phyloP scores from a whole-genome alignment of 2,113 vertebrate genomes.

The Oncorhynchus tshawytscha region DNA sequence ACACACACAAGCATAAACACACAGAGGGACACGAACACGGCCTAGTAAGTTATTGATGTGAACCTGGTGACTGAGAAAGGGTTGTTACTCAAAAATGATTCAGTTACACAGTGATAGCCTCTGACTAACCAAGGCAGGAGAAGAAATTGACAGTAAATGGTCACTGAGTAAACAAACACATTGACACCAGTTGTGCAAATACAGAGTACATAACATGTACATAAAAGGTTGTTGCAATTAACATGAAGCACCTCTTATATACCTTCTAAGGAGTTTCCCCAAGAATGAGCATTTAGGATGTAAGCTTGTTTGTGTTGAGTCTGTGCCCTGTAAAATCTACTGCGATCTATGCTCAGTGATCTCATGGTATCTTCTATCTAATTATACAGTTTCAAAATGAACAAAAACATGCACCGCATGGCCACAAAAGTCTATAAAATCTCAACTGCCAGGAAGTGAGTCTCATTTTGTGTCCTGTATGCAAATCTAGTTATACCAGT shows the following conservation, averaged over 20 bases:
- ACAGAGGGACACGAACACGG: not conserved
- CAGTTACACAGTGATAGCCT: not conserved
- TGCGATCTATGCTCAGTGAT: not conserved
- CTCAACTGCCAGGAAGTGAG: slow-evolving; percentile 52
- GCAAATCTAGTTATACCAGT: slow-evolving; percentile 10
- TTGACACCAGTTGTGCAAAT: no score
- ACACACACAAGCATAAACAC: no score
- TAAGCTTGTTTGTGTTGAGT: not conserved
- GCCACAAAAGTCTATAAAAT: slow-evolving; percentile 37
- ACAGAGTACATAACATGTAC: no score
- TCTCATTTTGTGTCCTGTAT: slow-evolving; percentile 11
- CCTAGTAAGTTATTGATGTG: not conserved
- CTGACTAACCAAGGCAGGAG: not conserved
- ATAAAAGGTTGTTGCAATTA: no score
- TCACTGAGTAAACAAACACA: no score
- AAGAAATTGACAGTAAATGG: not conserved
- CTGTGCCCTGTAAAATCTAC: slow-evolving; percentile 7
- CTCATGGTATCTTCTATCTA: slow-evolving; percentile 12
- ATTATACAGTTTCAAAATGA: slow-evolving; percentile 24
- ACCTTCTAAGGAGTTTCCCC: no score
- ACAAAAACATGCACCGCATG: slow-evolving; percentile 40
- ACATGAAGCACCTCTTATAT: no score
- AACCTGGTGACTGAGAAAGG: no score
- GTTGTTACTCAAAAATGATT: no score
- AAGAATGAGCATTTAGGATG: no score